These are phyloP conservation scores for Labroides dimidiatus DNA, from an alignment of 2,797 vertebrate genomes.

Conservation along the genomic window DNA sequence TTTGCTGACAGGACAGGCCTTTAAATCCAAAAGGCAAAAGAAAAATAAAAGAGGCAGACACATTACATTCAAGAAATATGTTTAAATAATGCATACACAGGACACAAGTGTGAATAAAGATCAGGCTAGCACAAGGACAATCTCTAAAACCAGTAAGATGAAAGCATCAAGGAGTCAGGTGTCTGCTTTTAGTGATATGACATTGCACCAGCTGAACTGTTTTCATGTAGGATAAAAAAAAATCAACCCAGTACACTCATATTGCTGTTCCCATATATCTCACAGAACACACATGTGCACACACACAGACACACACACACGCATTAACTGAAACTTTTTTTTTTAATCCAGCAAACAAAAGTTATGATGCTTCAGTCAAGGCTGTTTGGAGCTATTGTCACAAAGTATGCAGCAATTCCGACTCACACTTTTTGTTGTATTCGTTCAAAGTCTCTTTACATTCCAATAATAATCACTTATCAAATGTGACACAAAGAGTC, in stretches of 20 bases:
- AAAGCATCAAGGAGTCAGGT: constrained; percentile 23
- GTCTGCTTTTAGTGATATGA: too few relatives aligned
- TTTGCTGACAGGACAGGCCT: neutral
- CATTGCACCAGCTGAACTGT: too few relatives aligned
- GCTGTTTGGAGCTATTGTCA: constrained; percentile 34
- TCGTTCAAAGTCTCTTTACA: neutral
- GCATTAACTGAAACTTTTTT: too few relatives aligned
- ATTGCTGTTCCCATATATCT: neutral
- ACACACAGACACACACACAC: too few relatives aligned
- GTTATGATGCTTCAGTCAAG: constrained; percentile 1
- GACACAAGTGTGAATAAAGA: too few relatives aligned
- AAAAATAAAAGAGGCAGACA: constrained; percentile 5
- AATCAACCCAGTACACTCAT: neutral
- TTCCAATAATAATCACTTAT: neutral
- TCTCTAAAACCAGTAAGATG: neutral
- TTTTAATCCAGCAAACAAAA: neutral
- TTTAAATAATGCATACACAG: neutral
- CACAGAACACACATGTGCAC: too few relatives aligned
- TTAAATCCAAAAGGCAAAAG: constrained; percentile 13
- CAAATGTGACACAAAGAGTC: neutral
- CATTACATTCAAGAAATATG: neutral
- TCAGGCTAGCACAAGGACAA: constrained; percentile 35
- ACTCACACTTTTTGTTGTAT: neutral
- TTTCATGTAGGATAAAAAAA: neutral
- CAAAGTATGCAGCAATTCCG: constrained; percentile 19